These are phyloP conservation scores for Limnephilus lunatus DNA, from an alignment of 2,888 invertebrate species.

Conservation along the genomic window DNA sequence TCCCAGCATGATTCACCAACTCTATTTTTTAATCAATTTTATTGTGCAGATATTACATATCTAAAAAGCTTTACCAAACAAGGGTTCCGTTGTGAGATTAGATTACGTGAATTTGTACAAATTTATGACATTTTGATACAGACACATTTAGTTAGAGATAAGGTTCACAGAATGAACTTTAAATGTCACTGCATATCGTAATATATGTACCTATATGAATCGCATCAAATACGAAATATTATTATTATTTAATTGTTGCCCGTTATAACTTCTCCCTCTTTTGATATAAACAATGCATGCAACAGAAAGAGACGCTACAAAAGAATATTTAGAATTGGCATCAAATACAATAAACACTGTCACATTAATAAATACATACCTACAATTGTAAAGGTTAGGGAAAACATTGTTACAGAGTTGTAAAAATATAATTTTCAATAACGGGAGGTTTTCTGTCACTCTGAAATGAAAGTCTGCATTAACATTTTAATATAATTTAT, in stretches of 20 bases:
- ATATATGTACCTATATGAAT: background rate
- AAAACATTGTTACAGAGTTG: background rate
- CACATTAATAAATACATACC: background rate
- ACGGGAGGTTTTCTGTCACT: background rate
- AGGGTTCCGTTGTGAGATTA: background rate
- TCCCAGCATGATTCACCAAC: background rate
- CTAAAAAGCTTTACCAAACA: background rate
- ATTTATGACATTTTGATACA: background rate
- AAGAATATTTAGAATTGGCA: background rate
- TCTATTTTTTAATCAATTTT: background rate
- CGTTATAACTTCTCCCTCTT: background rate
- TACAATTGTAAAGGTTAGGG: background rate
- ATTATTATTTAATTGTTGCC: background rate
- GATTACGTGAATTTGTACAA: background rate
- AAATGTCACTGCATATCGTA: background rate
- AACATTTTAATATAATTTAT: constrained; percentile 80
- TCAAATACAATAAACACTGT: background rate
- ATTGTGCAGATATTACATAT: background rate
- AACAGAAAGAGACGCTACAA: background rate
- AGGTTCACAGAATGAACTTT: background rate
- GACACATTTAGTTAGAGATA: background rate
- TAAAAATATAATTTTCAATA: background rate
- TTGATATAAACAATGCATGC: background rate
- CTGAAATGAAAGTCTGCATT: constrained; percentile 45
- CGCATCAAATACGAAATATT: background rate